Evolutionary conservation across 92 coral and sea anemone genomes (phyloP).

Genomic region (Muricea muricata): DNA sequence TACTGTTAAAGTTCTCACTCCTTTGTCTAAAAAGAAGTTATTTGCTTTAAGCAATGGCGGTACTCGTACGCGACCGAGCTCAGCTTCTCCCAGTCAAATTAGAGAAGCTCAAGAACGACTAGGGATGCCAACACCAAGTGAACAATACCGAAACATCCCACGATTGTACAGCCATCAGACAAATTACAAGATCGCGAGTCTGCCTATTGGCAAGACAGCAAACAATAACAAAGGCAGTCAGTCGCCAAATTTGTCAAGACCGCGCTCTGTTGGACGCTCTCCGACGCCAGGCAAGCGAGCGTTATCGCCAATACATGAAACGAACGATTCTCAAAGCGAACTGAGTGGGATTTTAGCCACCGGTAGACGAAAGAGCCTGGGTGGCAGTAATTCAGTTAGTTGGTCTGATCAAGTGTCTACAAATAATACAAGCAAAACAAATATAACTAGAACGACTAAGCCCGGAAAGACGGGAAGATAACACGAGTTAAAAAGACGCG

Average conservation of each 20-base stretch:
- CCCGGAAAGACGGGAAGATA: conserved; percentile 58
- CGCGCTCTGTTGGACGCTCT: conserved; percentile 75
- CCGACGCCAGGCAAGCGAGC: conserved; percentile 91
- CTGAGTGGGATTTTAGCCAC: conserved; percentile 75
- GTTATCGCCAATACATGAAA: conserved; percentile 92
- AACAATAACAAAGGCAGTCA: conserved; percentile 65
- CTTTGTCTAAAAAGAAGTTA: conserved; percentile 74
- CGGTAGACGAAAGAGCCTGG: conserved; percentile 76
- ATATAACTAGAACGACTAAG: neutral
- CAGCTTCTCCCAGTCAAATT: neutral
- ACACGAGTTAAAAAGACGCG: neutral
- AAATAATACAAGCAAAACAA: neutral
- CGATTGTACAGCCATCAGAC: conserved; percentile 81
- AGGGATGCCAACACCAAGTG: neutral
- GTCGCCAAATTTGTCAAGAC: conserved; percentile 38
- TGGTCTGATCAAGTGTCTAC: conserved; percentile 90
- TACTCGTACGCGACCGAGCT: conserved; percentile 6
- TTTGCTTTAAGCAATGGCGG: conserved; percentile 72
- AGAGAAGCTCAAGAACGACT: neutral
- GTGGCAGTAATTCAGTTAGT: conserved; percentile 90
- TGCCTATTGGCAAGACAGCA: conserved; percentile 91
- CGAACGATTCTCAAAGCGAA: conserved; percentile 71
- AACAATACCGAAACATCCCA: conserved; percentile 13
- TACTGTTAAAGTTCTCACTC: conserved; percentile 97
- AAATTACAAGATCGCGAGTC: conserved; percentile 95